Base-by-base conservation (phyloP, 92 coral and sea anemone species). In the Phenganax marumi region DNA sequence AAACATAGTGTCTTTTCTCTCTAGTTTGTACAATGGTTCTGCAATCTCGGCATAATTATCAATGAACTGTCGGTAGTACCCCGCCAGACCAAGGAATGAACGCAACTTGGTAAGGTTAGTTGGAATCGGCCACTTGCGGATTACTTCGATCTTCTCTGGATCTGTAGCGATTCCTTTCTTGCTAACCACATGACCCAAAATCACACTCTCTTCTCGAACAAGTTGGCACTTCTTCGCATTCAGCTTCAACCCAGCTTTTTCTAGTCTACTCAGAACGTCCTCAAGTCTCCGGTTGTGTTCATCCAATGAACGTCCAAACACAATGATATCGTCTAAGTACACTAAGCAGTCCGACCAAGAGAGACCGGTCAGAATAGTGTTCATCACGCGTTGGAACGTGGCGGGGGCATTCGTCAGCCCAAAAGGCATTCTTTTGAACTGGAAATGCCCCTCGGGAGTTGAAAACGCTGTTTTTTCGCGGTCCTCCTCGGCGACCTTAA, bases 351-450 rank as follows among this genome's bases (percentile, higher is more conserved):
- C 58, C 13, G 50, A 63, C 12, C 73, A 64, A 17, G 58, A 81
- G 17, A 86, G 63, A 14, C 87, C 89, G 10, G 79, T 54, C 49
- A 82, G 21, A n/a, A 82, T 76, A 39, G 68, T 60, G 10, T 86
- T 26, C 71, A 73, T 81, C 4, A 76, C 57, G 17, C 81, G 69
- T 76, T 74, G 87, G 50, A 86, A 86, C 16, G 87, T 86, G 6
- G 84, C 83, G 3, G 84, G 79, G 51, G 87, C 89, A 21, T 50
- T 76, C 1, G 79, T 72, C 14, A 86, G 77, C 0, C 89, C 87
- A 39, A 86, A 86, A 16, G 70, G 80, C 87, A 82, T 86, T 13
- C 83, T 54, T 14, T 83, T 66, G 50, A 82, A 86, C 49, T 82
- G 61, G 24, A 60, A 82, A 10, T 62, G 51, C 19, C 83, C 81